These are phyloP conservation scores for Clivina fossor DNA, from an alignment of 2,888 invertebrate genomes.

Conservation along the genomic window DNA sequence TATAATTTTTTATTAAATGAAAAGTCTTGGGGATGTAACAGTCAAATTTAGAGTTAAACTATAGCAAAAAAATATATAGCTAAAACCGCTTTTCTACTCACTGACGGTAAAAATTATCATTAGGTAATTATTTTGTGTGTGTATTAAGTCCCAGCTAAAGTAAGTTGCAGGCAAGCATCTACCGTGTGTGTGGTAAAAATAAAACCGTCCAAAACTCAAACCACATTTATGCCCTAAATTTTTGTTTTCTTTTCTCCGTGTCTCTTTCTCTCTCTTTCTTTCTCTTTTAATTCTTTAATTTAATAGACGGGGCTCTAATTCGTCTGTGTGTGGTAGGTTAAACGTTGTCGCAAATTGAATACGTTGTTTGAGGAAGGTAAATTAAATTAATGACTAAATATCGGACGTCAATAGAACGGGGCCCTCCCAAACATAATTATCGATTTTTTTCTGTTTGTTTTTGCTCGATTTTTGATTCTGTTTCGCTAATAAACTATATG, in stretches of 20 bases:
- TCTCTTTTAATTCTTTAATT: slow-evolving; percentile 25
- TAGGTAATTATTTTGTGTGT: slow-evolving; percentile 24
- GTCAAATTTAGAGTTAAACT: too few relatives aligned
- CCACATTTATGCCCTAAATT: too few relatives aligned
- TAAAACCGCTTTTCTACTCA: too few relatives aligned
- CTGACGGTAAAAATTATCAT: slow-evolving; percentile 23
- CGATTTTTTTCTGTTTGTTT: background rate
- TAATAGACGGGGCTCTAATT: slow-evolving; percentile 25
- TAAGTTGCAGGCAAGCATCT: too few relatives aligned
- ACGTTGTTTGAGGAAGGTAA: slow-evolving; percentile 30
- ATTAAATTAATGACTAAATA: slow-evolving; percentile 17
- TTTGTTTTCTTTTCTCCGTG: too few relatives aligned
- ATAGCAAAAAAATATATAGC: too few relatives aligned
- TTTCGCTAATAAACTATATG: background rate
- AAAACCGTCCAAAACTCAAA: slow-evolving; percentile 7
- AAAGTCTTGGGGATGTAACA: too few relatives aligned
- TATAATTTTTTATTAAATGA: too few relatives aligned
- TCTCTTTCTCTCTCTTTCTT: too few relatives aligned
- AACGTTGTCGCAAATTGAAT: slow-evolving; percentile 30
- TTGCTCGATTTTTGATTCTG: background rate
- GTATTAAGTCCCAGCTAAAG: too few relatives aligned
- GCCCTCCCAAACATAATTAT: background rate
- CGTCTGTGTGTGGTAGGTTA: slow-evolving; percentile 30
- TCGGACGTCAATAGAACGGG: too few relatives aligned
- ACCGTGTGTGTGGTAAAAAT: slow-evolving; percentile 28